These are phyloP conservation scores for Zophobas morio DNA, from an alignment of 1,140 invertebrate genomes.

Conservation along the genomic window DNA sequence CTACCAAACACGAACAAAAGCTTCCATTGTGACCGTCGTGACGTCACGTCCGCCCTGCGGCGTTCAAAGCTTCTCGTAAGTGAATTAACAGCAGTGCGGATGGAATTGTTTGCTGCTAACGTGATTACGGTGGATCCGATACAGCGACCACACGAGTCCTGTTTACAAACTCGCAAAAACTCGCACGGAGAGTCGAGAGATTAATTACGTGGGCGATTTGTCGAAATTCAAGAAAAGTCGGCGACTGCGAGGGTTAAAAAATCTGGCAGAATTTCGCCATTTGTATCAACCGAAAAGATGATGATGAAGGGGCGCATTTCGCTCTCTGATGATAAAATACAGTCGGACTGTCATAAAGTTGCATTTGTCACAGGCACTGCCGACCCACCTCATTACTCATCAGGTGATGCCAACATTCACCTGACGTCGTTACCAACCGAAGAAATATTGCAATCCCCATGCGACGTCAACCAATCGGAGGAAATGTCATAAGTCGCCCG, in stretches of 20 bases:
- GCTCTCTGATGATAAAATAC: constrained; percentile 44
- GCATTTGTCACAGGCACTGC: constrained; percentile 46
- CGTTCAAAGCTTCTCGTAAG: constrained; percentile 37
- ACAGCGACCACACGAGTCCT: constrained; percentile 12
- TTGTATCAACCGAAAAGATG: constrained; percentile 5
- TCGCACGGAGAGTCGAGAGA: constrained; percentile 15
- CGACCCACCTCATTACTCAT: constrained; percentile 39
- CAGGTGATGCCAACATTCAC: constrained; percentile 36
- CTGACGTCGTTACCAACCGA: constrained; percentile 25
- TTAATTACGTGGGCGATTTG: constrained; percentile 27
- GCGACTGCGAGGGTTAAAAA: constrained; percentile 19
- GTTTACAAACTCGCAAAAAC: constrained; percentile 38
- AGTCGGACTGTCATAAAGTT: constrained; percentile 48
- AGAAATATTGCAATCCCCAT: constrained; percentile 27
- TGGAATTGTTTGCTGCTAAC: constrained; percentile 39
- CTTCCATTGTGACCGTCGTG: constrained; percentile 16
- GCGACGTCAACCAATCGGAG: constrained; percentile 2
- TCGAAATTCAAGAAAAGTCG: constrained; percentile 11
- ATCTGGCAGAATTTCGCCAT: background rate
- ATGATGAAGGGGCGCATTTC: constrained; percentile 27
- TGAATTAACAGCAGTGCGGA: constrained; percentile 39
- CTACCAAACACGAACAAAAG: background rate
- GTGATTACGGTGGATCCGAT: constrained; percentile 36
- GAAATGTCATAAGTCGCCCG: constrained; percentile 4
- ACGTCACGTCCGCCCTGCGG: constrained; percentile 39